Evolutionary conservation across 2,888 invertebrate species (phyloP), one percentile per base, ranked within the genome.

Genomic region (Drosophila engyochracea): DNA sequence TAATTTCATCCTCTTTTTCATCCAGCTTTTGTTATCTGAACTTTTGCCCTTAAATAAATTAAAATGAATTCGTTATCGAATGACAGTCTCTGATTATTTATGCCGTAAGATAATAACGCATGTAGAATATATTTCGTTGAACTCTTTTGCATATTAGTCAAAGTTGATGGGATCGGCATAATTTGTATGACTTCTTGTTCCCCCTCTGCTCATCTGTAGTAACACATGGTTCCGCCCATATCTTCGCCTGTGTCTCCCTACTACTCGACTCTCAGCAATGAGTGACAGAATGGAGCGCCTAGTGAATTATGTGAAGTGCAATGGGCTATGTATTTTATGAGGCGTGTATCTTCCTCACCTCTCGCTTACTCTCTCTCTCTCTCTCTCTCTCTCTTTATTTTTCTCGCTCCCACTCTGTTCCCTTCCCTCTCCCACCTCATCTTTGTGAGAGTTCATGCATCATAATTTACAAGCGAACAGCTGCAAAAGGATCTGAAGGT

Each of bases 391-490:
- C 28, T 28, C 25, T n/a, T n/a, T 28, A 28, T 28, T 12, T 28
- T 39, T 28, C 14, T 14, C 4, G 14, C 35, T 14, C 4, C 35
- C 9, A 9, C 39, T 5, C 47, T 51, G 30, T 1, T 30, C 30
- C 35, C 7, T 25, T 14, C n/a, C 3, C n/a, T 10, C 12, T n/a
- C 4, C 1, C 35, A 31, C 14, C 12, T 4, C 14, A 22, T n/a
- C n/a, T 12, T 28, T 16, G 35, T 28, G 41, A 57, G 69, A 54
- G 28, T 68, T 25, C 68, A 14, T 30, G 61, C 16, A 47, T 64
- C 69, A 85, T 78, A 80, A 87, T 76, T 84, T 82, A 87, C 75
- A 65, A 54, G 60, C 59, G 60, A 61, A 74, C 76, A 63, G 74
- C 68, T 74, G 67, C 80, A 54, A 52, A 67, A 70, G 77, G 59